Conservation (phyloP, 2,888 invertebrate genomes). For the Cataglyphis altisquamis region DNA sequence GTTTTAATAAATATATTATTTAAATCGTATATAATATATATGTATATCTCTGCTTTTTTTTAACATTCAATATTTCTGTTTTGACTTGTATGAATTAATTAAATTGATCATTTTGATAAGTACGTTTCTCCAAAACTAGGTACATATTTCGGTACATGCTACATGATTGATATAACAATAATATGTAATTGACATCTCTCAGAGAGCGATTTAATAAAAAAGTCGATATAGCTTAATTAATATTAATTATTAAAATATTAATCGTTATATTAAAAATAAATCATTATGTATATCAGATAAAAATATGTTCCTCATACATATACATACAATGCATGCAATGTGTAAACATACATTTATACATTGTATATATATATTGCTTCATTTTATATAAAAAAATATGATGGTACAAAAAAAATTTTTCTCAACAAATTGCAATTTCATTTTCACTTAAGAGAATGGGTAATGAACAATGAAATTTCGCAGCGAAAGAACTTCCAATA, state of each 20-base stretch:
- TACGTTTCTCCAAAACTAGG: constrained; percentile 35
- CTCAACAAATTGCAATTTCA: neutral
- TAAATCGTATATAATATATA: neutral
- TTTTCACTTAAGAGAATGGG: neutral
- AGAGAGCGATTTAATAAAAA: neutral
- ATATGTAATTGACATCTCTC: neutral
- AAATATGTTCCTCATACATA: neutral
- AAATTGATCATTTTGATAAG: constrained; percentile 24
- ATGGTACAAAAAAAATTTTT: neutral
- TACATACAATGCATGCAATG: neutral
- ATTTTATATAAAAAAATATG: neutral
- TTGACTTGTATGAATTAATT: neutral
- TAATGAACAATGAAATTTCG: neutral
- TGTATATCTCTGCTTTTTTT: neutral
- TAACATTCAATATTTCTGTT: neutral
- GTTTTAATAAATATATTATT: constrained; percentile 18
- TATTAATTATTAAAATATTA: constrained; percentile 2
- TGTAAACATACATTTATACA: no score
- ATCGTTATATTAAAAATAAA: neutral
- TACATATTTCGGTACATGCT: neutral
- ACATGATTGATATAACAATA: neutral
- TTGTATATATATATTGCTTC: neutral
- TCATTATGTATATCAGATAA: neutral
- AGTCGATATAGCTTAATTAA: neutral
- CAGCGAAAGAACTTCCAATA: neutral